Evolutionary conservation across 2,797 vertebrate species (phyloP).

Genomic region (Protonibea diacanthus): DNA sequence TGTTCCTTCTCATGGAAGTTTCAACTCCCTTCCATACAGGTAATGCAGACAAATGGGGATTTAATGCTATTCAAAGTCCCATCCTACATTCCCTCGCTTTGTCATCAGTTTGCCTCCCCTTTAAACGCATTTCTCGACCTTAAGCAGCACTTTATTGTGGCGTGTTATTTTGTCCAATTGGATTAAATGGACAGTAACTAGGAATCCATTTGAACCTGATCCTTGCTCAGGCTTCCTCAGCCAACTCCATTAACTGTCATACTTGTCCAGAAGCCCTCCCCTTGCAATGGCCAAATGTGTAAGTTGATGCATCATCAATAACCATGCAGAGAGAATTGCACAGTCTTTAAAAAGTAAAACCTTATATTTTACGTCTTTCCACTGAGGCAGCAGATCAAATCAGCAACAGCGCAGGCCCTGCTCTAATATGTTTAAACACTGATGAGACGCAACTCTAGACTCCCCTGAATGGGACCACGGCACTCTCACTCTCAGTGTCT

Average conservation of each 20-base stretch:
- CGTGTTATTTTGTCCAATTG: conserved; percentile 86
- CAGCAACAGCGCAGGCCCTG: conserved; percentile 78
- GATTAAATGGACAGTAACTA: conserved; percentile 84
- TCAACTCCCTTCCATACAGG: conserved; percentile 74
- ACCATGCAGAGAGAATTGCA: conserved; percentile 70
- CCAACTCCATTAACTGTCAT: conserved; percentile 87
- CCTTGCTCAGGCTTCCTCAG: conserved; percentile 77
- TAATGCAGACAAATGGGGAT: conserved; percentile 85
- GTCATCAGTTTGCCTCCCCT: conserved; percentile 81
- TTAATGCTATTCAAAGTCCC: conserved; percentile 83
- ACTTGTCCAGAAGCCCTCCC: conserved; percentile 74
- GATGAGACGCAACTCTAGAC: conserved; percentile 87
- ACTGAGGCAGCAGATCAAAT: conserved; percentile 85
- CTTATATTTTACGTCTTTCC: conserved; percentile 83
- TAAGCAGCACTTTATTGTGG: conserved; percentile 91
- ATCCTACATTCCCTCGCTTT: conserved; percentile 83
- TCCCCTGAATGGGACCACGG: conserved; percentile 80
- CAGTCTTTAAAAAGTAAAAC: conserved; percentile 83
- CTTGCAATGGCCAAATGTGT: conserved; percentile 79
- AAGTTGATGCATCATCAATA: conserved; percentile 85
- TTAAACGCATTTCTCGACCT: conserved; percentile 85
- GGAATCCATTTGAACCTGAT: conserved; percentile 87
- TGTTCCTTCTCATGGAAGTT: conserved; percentile 76
- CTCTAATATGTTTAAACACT: conserved; percentile 84
- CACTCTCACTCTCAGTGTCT: conserved; percentile 77